phyloP scores from a whole-genome alignment of 2,888 invertebrate genomes.

The Buathra laborator region DNA sequence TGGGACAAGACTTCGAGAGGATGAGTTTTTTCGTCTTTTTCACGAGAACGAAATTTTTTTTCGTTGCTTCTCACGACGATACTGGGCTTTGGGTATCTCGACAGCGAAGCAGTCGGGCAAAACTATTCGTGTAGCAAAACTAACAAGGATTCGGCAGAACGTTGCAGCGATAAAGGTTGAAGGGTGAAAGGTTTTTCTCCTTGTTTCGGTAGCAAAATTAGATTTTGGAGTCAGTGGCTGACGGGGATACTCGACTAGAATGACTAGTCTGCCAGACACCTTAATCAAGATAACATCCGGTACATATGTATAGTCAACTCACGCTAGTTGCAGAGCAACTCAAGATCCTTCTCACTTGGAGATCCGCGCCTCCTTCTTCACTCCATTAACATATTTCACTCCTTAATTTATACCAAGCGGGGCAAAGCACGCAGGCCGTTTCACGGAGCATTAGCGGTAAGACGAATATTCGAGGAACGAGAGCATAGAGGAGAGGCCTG shows the following conservation, averaged over 20 bases:
- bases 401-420: slow-evolving; percentile 77
- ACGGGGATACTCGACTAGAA: slow-evolving; percentile 64
- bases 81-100: slow-evolving; percentile 66
- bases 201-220: slow-evolving; percentile 77
- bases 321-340: slow-evolving; percentile 19
- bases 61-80: slow-evolving; percentile 70
- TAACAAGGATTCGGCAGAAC: background rate
- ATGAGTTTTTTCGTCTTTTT: slow-evolving; percentile 1
- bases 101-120: slow-evolving; percentile 67
- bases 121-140: background rate
- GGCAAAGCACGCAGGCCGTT: slow-evolving; percentile 73
- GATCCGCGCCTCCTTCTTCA: slow-evolving; percentile 56
- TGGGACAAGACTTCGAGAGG: background rate
- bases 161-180: slow-evolving; percentile 65
- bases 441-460: slow-evolving; percentile 79
- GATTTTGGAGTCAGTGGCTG: slow-evolving; percentile 76
- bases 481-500: slow-evolving; percentile 22
- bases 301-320: slow-evolving; percentile 40
- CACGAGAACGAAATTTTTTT: slow-evolving; percentile 60
- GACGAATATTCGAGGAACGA: slow-evolving; percentile 71
- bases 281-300: slow-evolving; percentile 81
- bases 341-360: slow-evolving; percentile 59
- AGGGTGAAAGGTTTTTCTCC: slow-evolving; percentile 72
- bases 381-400: slow-evolving; percentile 83
- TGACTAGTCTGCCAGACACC: slow-evolving; percentile 79